Conservation (phyloP, 2,113 vertebrate genomes). For the Phoenicopterus ruber region DNA sequence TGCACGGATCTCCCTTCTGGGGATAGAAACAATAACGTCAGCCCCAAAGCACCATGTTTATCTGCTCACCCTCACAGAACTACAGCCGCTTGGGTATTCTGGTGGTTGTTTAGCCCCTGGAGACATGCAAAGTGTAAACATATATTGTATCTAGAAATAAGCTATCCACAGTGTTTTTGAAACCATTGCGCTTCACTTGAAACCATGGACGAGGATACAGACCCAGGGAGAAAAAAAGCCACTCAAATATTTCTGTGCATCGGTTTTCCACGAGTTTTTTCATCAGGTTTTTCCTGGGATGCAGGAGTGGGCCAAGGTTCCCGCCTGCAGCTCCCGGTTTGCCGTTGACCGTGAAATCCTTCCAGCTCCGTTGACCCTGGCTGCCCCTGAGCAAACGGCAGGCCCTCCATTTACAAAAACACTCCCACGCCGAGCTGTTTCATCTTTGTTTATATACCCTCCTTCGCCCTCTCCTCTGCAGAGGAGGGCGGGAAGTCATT, state of each 20-base stretch:
- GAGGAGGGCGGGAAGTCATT: not conserved
- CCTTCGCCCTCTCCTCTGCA: not conserved
- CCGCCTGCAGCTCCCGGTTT: not conserved
- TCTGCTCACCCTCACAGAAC: not conserved
- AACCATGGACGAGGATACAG: not conserved
- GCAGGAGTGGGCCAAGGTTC: not conserved
- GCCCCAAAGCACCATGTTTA: not conserved
- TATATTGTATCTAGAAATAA: not conserved
- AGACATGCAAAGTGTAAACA: not conserved
- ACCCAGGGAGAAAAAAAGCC: rapidly evolving
- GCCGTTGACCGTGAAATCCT: rapidly evolving
- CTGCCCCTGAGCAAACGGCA: not conserved
- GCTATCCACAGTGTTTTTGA: not conserved
- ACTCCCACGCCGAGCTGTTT: not conserved
- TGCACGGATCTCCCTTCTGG: not conserved
- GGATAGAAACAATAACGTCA: not conserved
- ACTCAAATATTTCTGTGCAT: not conserved
- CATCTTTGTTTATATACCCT: not conserved
- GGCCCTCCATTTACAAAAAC: not conserved
- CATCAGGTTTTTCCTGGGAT: not conserved
- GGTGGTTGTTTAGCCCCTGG: not conserved
- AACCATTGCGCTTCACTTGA: not conserved
- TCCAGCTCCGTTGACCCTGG: not conserved
- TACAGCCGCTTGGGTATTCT: not conserved
- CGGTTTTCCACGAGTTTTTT: not conserved